Evolutionary conservation across 2,113 vertebrate genomes (phyloP), one percentile per base, ranked within the genome.

Genomic region (Oenanthe melanoleuca): DNA sequence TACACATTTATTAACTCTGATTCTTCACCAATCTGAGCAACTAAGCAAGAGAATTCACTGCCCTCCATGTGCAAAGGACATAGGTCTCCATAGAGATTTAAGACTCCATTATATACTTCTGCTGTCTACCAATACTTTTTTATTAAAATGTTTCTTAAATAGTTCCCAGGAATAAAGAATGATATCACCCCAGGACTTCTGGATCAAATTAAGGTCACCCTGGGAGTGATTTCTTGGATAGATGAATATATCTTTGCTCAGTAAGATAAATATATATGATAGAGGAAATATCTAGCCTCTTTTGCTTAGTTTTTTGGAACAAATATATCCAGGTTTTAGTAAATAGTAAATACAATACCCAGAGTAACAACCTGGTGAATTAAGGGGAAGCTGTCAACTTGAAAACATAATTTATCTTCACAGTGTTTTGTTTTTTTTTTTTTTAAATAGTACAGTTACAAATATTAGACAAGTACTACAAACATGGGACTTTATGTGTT

Each of bases 21-120:
- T 94, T 64, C 80, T 85, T 97, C 92, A 87, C 49, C 50, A 92
- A 59, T 83, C 57, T 94, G 72, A 94, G 71, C 29, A 94, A 16
- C 29, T 72, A 88, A 56, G 47, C 47, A 90, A 80, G 53, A 83
- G 26, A 96, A 92, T 90, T 95, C 80, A 49, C 33, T 93, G 44
- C 55, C 26, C 40, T 92, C 80, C 52, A 22, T 5, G 20, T 71
- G 28, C 65, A 61, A 55, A 95, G 91, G 87, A 80, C 70, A 63
- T 5, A 20, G 50, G 38, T 84, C 80, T 95, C 75, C 28, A 52
- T 0, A 45, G 89, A 57, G 25, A n/a, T 65, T 89, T 79, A 77
- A 83, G 50, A 74, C 61, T 24, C 47, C 3, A 2, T 79, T 88
- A 24, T 29, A 18, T 86, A 56, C 73, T 93, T 80, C 49, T 91